Percentiles rank a stretch among this genome's conserved stretches.
These are phyloP conservation scores for Ceratitis capitata DNA, from an alignment of 1,140 invertebrate genomes.

Conservation along the genomic window DNA sequence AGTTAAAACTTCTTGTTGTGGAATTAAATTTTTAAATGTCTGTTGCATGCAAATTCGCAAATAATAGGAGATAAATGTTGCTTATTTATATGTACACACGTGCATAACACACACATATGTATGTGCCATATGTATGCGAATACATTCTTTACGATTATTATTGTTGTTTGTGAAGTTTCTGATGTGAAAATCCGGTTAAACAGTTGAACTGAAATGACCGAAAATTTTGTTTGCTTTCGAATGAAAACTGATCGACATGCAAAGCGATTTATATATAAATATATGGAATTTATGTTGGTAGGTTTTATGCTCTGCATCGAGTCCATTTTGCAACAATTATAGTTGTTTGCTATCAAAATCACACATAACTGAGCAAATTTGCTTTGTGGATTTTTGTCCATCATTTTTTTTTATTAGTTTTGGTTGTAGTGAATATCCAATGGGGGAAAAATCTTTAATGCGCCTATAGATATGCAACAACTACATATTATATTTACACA, in stretches of 20 bases:
- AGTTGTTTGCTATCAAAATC: conserved; percentile 15
- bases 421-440: background rate
- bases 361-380: conserved; percentile 37
- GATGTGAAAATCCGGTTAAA: background rate
- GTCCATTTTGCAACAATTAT: background rate
- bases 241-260: background rate
- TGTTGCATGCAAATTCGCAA: background rate
- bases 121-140: too few relatives aligned
- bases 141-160: background rate
- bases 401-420: background rate
- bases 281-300: background rate
- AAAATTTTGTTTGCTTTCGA: background rate
- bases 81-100: background rate
- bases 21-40: background rate
- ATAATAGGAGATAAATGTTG: background rate
- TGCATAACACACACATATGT: too few relatives aligned
- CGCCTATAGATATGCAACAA: conserved; percentile 7
- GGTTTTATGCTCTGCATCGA: background rate
- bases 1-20: background rate
- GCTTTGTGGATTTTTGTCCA: background rate
- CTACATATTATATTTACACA: too few relatives aligned
- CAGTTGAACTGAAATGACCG: background rate
- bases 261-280: background rate
- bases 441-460: background rate
- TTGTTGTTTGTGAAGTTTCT: background rate